phyloP scores from a whole-genome alignment of 2,113 vertebrate species.

The Ictalurus furcatus region DNA sequence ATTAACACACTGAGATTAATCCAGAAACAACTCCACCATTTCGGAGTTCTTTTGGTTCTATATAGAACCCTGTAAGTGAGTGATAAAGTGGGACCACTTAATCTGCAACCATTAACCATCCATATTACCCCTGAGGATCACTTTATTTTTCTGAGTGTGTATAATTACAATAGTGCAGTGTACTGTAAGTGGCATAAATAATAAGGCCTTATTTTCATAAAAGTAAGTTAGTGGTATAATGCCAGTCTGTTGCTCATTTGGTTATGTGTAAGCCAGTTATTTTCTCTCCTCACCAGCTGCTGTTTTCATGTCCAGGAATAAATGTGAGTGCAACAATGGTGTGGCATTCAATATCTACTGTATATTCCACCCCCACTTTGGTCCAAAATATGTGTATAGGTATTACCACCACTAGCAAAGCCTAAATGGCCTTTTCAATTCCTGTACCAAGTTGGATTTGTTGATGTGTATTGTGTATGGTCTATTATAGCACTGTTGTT shows the following conservation, averaged over 20 bases:
- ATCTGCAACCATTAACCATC: not conserved
- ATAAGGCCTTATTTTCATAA: not conserved
- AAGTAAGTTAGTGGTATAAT: not conserved
- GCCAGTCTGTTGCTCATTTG: slow-evolving; percentile 10
- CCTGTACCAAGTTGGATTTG: not conserved
- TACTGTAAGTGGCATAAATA: not conserved
- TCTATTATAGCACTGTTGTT: not conserved
- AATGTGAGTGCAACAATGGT: not conserved
- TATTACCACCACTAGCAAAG: not conserved
- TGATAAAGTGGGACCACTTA: not conserved
- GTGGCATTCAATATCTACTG: not conserved
- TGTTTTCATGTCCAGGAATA: not conserved
- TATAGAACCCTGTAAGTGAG: not conserved
- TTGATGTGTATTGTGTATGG: not conserved
- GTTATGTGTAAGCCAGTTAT: not conserved
- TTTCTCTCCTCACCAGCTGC: not conserved
- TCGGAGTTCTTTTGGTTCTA: not conserved
- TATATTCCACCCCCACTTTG: not conserved
- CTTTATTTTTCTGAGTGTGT: not conserved
- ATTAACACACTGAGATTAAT: not conserved
- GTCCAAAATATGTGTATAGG: not conserved
- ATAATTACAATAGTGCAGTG: not conserved
- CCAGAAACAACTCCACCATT: not conserved
- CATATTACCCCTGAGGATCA: not conserved
- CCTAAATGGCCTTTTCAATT: not conserved